Conservation (phyloP, 1,140 invertebrate species). For the Melipona quadrifasciata region DNA sequence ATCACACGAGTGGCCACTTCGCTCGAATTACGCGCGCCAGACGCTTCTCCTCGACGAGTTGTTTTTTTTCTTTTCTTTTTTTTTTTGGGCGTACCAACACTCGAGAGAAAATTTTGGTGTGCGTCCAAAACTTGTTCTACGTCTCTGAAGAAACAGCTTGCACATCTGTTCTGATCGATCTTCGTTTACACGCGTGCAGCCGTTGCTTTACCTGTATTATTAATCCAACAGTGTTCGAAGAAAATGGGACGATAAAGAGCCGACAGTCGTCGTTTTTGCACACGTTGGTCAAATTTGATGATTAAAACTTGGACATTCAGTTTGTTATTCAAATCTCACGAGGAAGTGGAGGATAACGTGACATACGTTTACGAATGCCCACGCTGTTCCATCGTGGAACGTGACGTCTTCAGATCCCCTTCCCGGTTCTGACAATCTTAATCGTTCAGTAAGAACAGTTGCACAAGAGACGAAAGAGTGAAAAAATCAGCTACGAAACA, state of each 20-base stretch:
- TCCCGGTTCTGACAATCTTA: background rate
- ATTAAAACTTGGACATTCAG: background rate
- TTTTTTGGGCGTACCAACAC: background rate
- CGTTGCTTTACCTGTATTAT: slow-evolving; percentile 17
- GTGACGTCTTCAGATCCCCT: background rate
- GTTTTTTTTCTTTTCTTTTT: slow-evolving; percentile 23
- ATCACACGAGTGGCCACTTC: background rate
- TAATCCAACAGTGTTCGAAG: background rate
- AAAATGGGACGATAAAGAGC: slow-evolving; percentile 33
- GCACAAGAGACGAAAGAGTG: slow-evolving; percentile 15
- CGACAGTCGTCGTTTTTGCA: background rate
- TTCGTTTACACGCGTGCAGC: background rate
- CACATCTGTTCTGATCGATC: slow-evolving; percentile 55
- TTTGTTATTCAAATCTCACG: background rate
- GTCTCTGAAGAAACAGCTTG: slow-evolving; percentile 19
- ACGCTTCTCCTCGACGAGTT: slow-evolving; percentile 1
- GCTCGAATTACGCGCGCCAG: slow-evolving; percentile 27
- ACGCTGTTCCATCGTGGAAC: background rate
- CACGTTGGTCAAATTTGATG: background rate
- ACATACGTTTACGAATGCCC: background rate
- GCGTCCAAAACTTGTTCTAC: slow-evolving; percentile 53
- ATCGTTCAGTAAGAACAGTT: slow-evolving; percentile 4
- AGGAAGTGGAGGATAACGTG: background rate
- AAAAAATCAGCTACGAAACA: slow-evolving; percentile 38
- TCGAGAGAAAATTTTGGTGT: slow-evolving; percentile 44